Evolutionary conservation across 2,797 vertebrate species (phyloP), one percentile per base, ranked within the genome.

Genomic region (Myiotriccus ornatus): DNA sequence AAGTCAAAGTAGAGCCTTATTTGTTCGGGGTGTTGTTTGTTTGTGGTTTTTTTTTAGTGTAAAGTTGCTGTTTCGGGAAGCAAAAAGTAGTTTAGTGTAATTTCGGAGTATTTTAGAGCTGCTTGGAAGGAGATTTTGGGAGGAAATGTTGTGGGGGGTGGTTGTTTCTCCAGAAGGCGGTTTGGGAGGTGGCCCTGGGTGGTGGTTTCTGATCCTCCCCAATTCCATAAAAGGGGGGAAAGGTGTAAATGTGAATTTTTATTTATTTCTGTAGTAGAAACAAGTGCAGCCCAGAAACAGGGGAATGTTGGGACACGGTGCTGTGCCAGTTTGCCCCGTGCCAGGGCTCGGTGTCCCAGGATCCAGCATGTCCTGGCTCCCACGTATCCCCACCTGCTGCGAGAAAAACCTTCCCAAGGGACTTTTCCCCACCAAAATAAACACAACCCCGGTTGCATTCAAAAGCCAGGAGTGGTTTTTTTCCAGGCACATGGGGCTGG

Each of bases 101-200:
- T 78, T 52, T 41, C 34, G 11, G 53, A 43, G 14, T 15, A 17
- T 10, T 74, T 79, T 20, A 13, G 34, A 6, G 37, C 3, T 13
- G 25, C 22, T 52, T 25, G 6, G 4, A 64, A 41, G 49, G 56
- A 28, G 5, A 0, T 47, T 69, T 87, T 32, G 53, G 57, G 37
- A 41, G 37, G 35, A 14, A 27, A 13, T 47, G 7, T 25, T 15
- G 3, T 8, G 1, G 6, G 47, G 1, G 7, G 10, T 11, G 3
- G 5, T 5, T n/a, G 4, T 41, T 91, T 50, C 46, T 62, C n/a
- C 7, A 37, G 57, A 22, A 28, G 11, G 39, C 19, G 76, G 30
- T 21, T 47, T 0, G 0, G 4, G 59, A 67, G 20, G 4, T 0
- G 1, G 6, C 13, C 32, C 52, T 0, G 0, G 22, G 28, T 17